These are phyloP conservation scores for Epinephelus fuscoguttatus DNA, from an alignment of 2,113 vertebrate genomes.

Conservation along the genomic window DNA sequence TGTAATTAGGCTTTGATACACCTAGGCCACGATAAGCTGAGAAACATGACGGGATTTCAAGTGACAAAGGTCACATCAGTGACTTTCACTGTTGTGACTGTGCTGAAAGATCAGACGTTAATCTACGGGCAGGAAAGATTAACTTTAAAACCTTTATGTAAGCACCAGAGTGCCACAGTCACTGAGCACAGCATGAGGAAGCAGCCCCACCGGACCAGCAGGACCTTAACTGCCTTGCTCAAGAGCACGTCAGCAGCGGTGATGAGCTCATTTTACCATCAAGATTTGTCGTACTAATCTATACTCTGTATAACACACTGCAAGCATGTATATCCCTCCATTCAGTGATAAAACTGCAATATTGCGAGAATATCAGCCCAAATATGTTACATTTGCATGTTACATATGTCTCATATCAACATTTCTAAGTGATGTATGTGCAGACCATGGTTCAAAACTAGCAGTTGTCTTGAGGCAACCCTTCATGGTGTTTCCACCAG, in stretches of 20 bases:
- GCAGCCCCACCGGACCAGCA: not conserved
- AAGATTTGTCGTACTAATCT: not conserved
- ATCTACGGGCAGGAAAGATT: constrained; percentile 54
- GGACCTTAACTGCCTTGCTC: constrained; percentile 8
- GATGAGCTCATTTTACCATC: not conserved
- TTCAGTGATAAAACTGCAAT: not conserved
- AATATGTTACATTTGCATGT: too few species aligned
- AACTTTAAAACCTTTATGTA: constrained; percentile 45
- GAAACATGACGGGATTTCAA: constrained; percentile 17
- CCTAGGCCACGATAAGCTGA: not conserved
- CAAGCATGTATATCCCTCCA: not conserved
- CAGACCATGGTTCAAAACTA: too few species aligned
- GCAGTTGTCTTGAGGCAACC: too few species aligned
- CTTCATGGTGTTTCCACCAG: too few species aligned
- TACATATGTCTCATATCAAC: too few species aligned
- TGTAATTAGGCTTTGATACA: not conserved
- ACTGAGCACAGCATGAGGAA: not conserved
- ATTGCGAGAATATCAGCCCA: not conserved
- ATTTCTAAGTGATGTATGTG: too few species aligned
- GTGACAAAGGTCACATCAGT: constrained; percentile 18
- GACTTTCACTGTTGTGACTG: constrained; percentile 35
- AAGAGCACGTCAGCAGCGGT: not conserved
- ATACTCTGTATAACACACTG: not conserved
- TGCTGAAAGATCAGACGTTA: constrained; percentile 51
- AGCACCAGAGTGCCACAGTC: constrained; percentile 18